A percentile compares a stretch with the other conserved stretches of the same genome.
Conservation (phyloP, 2,113 vertebrate species). For the Microcebus murinus region DNA sequence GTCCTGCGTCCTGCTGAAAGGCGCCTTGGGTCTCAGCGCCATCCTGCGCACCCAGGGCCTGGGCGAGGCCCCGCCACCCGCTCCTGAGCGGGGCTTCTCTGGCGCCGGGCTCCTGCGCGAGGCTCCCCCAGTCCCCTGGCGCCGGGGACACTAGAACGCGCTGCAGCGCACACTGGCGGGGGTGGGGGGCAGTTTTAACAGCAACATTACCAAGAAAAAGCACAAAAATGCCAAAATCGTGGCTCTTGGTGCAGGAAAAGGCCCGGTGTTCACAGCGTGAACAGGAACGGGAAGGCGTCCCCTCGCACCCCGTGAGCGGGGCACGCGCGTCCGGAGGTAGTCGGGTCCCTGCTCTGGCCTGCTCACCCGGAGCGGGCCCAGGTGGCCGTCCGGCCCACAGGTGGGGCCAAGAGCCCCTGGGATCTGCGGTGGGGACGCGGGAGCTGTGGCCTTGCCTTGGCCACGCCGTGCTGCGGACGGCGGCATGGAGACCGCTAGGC, state of each 20-base stretch:
- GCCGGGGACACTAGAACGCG: not conserved
- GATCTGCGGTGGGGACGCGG: fast-evolving
- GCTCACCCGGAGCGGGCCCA: not conserved
- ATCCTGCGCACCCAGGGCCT: fast-evolving
- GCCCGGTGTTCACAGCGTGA: not conserved
- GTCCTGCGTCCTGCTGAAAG: not conserved
- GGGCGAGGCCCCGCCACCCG: no score
- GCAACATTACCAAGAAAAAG: not conserved
- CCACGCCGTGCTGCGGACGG: not conserved
- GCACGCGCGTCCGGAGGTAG: no score
- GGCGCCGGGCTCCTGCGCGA: not conserved
- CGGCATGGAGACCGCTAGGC: no score
- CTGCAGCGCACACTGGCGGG: no score
- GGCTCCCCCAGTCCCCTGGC: not conserved
- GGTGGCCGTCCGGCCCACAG: not conserved
- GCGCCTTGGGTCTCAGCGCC: no score
- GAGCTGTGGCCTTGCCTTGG: no score
- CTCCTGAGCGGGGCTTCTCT: not conserved
- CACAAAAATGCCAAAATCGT: not conserved
- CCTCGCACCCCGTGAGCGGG: no score
- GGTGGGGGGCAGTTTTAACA: not conserved
- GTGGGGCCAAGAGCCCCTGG: not conserved
- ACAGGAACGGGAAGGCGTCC: not conserved
- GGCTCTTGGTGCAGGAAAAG: not conserved
- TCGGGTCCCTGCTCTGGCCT: not conserved